Conservation (phyloP, 1,140 invertebrate species). For the Zaprionus africanus region DNA sequence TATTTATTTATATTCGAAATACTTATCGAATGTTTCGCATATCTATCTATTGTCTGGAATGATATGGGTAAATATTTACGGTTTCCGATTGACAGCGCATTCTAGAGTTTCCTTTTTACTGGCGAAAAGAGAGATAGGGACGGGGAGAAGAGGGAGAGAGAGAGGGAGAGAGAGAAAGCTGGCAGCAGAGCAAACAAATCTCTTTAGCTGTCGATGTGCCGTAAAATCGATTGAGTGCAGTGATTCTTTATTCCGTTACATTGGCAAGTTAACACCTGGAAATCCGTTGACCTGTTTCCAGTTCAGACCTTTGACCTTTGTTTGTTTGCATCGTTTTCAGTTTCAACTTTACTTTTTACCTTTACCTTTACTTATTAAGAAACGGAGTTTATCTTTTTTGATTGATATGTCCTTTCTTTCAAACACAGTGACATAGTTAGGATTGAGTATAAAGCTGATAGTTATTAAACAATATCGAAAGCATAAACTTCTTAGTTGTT, state of each 20-base stretch:
- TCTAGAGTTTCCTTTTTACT: background rate
- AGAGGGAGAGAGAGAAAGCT: background rate
- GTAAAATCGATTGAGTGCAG: slow-evolving; percentile 16
- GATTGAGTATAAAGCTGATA: background rate
- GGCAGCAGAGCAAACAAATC: slow-evolving; percentile 5
- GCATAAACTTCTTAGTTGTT: too few species aligned
- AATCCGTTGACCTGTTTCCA: slow-evolving; percentile 3
- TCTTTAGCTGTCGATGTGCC: background rate
- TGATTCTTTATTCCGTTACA: slow-evolving; percentile 20
- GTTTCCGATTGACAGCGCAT: slow-evolving; percentile 18
- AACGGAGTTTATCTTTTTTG: slow-evolving; percentile 43
- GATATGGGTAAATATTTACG: slow-evolving; percentile 13
- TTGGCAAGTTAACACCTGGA: slow-evolving; percentile 9
- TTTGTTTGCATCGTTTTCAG: background rate
- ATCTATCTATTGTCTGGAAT: slow-evolving; percentile 21
- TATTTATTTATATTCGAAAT: slow-evolving; percentile 25
- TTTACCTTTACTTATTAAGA: background rate
- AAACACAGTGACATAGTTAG: slow-evolving; percentile 8
- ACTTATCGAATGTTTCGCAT: slow-evolving; percentile 28
- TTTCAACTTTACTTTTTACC: slow-evolving; percentile 16
- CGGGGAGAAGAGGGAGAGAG: background rate
- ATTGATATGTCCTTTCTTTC: slow-evolving; percentile 47
- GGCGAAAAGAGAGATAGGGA: background rate
- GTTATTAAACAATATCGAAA: too few species aligned
- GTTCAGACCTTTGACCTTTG: slow-evolving; percentile 20